phyloP scores from a whole-genome alignment of 1,140 invertebrate species.

The Panagrolaimus sp. region DNA sequence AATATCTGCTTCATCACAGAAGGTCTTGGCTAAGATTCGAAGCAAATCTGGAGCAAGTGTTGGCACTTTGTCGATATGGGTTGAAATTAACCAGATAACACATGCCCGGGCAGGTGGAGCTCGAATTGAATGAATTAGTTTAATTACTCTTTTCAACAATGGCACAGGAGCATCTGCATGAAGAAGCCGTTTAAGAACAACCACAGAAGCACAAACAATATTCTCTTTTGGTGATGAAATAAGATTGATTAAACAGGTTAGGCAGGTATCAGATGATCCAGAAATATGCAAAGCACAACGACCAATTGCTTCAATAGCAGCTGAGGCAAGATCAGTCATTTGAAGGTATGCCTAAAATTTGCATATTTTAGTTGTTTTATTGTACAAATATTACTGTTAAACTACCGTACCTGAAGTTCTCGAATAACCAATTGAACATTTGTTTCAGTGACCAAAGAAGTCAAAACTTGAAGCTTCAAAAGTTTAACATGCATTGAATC shows the following conservation, averaged over 20 bases:
- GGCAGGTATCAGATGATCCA: conserved; percentile 86
- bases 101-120: conserved; percentile 67
- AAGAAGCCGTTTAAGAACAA: conserved; percentile 53
- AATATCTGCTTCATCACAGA: conserved; percentile 80
- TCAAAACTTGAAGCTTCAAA: conserved; percentile 93
- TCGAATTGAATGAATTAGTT: conserved; percentile 80
- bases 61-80: conserved; percentile 73
- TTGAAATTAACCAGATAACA: conserved; percentile 82
- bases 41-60: conserved; percentile 81
- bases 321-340: conserved; percentile 87
- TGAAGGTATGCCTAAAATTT: conserved; percentile 76
- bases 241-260: conserved; percentile 84
- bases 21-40: conserved; percentile 85
- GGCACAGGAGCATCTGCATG: conserved; percentile 53
- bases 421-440: conserved; percentile 89
- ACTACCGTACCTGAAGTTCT: conserved; percentile 69
- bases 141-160: conserved; percentile 66
- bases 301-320: conserved; percentile 95
- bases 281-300: conserved; percentile 72
- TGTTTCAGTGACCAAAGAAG: conserved; percentile 85
- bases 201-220: conserved; percentile 55
- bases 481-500: conserved; percentile 94
- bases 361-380: too few species aligned
- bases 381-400: too few species aligned
- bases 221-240: conserved; percentile 62